These are phyloP conservation scores for Lateolabrax maculatus DNA, from an alignment of 2,797 vertebrate species.

Conservation along the genomic window DNA sequence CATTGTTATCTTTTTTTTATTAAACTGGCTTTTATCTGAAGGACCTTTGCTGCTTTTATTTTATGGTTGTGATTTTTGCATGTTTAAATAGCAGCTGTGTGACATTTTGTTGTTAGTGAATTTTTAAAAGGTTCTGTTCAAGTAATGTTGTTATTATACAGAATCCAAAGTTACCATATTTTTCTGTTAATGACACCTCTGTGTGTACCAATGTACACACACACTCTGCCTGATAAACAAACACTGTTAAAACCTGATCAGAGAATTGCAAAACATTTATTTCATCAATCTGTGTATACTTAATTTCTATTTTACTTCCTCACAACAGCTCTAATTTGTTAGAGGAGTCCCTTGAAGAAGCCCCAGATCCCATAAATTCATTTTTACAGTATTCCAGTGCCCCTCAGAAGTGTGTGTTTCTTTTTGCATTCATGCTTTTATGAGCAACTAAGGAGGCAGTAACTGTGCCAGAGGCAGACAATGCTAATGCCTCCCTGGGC, in stretches of 20 bases:
- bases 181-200: constrained; percentile 7
- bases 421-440: constrained; percentile 66
- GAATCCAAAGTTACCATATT: background rate
- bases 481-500: constrained; percentile 71
- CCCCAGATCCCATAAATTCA: constrained; percentile 44
- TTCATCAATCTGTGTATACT: constrained; percentile 4
- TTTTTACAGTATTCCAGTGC: constrained; percentile 50
- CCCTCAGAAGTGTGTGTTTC: constrained; percentile 59
- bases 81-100: background rate
- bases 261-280: background rate
- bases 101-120: background rate
- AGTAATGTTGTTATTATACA: background rate
- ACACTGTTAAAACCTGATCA: constrained; percentile 28
- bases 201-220: background rate
- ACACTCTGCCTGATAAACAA: background rate
- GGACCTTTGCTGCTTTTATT: background rate
- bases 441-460: constrained; percentile 70
- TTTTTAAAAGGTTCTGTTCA: background rate
- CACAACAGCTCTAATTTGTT: constrained; percentile 37
- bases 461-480: constrained; percentile 70
- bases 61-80: background rate
- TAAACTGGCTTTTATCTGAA: constrained; percentile 2
- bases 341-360: constrained; percentile 33
- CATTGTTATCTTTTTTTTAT: constrained; percentile 1
- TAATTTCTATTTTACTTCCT: constrained; percentile 1